These are phyloP conservation scores for Eilema depressum DNA, from an alignment of 2,888 invertebrate species.

Conservation along the genomic window DNA sequence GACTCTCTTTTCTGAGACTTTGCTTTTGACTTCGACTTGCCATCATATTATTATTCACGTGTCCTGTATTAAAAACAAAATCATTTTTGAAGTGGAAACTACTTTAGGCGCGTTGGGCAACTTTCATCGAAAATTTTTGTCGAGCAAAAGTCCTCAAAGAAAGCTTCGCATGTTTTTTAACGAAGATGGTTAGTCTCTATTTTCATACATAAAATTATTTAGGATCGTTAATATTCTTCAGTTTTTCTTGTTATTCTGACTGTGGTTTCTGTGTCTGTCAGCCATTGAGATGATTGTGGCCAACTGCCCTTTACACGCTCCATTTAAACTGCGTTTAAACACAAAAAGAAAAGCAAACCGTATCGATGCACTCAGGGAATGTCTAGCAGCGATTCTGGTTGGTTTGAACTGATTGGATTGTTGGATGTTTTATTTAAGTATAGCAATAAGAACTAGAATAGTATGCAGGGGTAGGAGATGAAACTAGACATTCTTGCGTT, in stretches of 20 bases:
- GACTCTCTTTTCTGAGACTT: too few species aligned
- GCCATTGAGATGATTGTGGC: constrained; percentile 16
- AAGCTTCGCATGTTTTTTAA: too few species aligned
- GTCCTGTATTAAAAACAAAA: too few species aligned
- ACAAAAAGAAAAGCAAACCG: constrained; percentile 35
- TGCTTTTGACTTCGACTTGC: too few species aligned
- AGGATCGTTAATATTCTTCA: neutral
- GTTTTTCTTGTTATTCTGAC: constrained; percentile 6
- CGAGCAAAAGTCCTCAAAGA: too few species aligned
- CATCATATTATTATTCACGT: too few species aligned
- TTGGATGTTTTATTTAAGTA: constrained; percentile 15
- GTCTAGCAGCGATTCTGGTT: neutral
- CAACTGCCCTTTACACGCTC: constrained; percentile 50
- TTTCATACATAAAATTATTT: neutral
- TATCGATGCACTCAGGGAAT: constrained; percentile 19
- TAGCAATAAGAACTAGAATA: neutral
- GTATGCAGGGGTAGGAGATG: neutral
- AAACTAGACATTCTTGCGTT: constrained; percentile 1
- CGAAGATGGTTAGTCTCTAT: too few species aligned
- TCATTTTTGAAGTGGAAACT: too few species aligned
- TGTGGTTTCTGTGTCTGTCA: constrained; percentile 6
- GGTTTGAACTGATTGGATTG: constrained; percentile 2
- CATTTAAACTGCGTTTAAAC: constrained; percentile 54
- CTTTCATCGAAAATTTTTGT: too few species aligned
- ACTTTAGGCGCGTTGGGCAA: too few species aligned